Conservation (phyloP, 2,888 invertebrate species). For the Eupithecia exiguata region DNA sequence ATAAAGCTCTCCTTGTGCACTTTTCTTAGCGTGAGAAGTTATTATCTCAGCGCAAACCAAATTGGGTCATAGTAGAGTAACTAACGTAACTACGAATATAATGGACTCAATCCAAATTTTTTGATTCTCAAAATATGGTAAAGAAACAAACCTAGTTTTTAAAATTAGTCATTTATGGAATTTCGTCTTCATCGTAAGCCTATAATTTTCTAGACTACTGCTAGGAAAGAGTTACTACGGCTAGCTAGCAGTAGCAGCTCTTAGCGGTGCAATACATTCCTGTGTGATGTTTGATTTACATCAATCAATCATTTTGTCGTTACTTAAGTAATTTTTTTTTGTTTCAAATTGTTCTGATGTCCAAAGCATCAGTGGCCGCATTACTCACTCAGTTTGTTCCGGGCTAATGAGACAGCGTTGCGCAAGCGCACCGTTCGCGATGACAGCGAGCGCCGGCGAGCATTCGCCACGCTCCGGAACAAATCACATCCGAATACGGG, state of each 20-base stretch:
- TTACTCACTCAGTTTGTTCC: slow-evolving; percentile 68
- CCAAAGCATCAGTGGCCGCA: slow-evolving; percentile 49
- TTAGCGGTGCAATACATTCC: no score
- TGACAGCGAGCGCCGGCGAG: slow-evolving; percentile 65
- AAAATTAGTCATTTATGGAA: neutral
- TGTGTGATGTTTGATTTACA: neutral
- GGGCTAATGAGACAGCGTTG: slow-evolving; percentile 76
- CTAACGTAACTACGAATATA: slow-evolving; percentile 54
- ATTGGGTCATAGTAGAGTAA: slow-evolving; percentile 66
- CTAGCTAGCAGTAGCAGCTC: no score
- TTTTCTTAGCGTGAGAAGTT: slow-evolving; percentile 67
- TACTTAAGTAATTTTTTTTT: neutral
- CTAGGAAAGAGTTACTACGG: neutral
- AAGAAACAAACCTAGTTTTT: neutral
- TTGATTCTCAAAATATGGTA: neutral
- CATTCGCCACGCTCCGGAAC: slow-evolving; percentile 77
- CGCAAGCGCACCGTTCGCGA: slow-evolving; percentile 67
- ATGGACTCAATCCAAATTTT: slow-evolving; percentile 37
- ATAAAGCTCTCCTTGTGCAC: slow-evolving; percentile 51
- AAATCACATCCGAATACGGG: slow-evolving; percentile 76
- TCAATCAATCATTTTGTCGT: neutral
- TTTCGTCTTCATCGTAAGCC: neutral
- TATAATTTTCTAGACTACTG: neutral
- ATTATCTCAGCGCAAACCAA: slow-evolving; percentile 68
- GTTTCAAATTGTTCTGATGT: slow-evolving; percentile 8